Evolutionary conservation across 2,113 vertebrate genomes (phyloP).

Genomic region (Leucosticte australis): DNA sequence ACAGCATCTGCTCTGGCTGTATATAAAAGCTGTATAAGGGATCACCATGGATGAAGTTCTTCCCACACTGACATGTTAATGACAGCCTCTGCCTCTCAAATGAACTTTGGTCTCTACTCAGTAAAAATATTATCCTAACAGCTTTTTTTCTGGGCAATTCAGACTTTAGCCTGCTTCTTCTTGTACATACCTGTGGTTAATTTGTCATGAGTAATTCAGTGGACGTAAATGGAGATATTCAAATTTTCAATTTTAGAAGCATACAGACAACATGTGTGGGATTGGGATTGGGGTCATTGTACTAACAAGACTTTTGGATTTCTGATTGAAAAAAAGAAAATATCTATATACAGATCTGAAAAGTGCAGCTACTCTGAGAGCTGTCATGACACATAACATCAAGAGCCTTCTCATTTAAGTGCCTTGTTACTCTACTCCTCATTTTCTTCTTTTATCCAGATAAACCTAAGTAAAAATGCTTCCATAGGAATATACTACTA

Average conservation of each 20-base stretch:
- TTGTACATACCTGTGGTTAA: background rate
- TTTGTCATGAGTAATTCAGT: background rate
- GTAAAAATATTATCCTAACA: slow-evolving; percentile 3
- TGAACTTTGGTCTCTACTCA: background rate
- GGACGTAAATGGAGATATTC: background rate
- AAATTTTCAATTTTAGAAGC: background rate
- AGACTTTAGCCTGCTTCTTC: background rate
- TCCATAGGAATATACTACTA: background rate
- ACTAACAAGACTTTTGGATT: background rate
- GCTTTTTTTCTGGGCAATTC: background rate
- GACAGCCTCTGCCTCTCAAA: background rate
- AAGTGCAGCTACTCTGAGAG: background rate
- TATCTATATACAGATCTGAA: background rate
- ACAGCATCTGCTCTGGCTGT: background rate
- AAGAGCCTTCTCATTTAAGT: background rate
- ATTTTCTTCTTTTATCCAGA: background rate
- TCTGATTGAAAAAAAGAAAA: background rate
- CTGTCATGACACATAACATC: background rate
- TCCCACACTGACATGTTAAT: background rate
- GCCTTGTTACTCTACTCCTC: background rate
- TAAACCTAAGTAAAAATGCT: background rate
- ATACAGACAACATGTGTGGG: background rate
- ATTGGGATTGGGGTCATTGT: background rate
- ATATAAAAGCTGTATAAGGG: background rate
- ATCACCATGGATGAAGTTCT: background rate